phyloP scores from a whole-genome alignment of 2,797 vertebrate species.

The Pantherophis vulpinus region DNA sequence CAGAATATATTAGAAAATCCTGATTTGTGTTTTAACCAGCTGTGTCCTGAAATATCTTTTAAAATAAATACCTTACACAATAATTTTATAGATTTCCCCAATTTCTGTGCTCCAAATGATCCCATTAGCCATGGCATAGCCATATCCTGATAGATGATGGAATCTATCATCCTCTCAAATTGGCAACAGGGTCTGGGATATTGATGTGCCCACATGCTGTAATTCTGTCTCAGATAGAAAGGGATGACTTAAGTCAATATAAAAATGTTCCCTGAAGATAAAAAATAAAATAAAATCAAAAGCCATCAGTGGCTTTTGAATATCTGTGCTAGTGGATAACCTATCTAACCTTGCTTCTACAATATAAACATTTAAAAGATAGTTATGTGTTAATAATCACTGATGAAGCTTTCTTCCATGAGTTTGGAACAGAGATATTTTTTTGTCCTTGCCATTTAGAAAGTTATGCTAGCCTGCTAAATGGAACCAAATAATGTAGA shows the following conservation, averaged over 20 bases:
- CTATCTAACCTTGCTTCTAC: background rate
- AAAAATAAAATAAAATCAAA: slow-evolving; percentile 34
- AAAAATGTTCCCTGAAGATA: background rate
- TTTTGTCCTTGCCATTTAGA: slow-evolving; percentile 6
- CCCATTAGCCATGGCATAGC: background rate
- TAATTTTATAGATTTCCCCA: background rate
- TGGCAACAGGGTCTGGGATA: background rate
- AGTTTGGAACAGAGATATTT: slow-evolving; percentile 27
- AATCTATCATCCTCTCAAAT: background rate
- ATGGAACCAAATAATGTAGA: slow-evolving; percentile 24
- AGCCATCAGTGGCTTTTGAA: slow-evolving; percentile 26
- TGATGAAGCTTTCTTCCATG: slow-evolving; percentile 39
- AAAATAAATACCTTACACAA: background rate
- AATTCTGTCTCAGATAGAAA: background rate
- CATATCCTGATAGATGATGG: background rate
- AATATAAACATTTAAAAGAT: slow-evolving; percentile 31
- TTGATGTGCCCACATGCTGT: background rate
- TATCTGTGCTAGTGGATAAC: background rate
- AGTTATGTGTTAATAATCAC: slow-evolving; percentile 61
- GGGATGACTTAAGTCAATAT: background rate
- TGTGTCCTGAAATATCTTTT: background rate
- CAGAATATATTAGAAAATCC: background rate
- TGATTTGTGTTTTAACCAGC: background rate
- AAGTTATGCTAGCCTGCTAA: slow-evolving; percentile 19
- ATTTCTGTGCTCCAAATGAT: background rate